Evolutionary conservation across 2,888 invertebrate genomes (phyloP), one percentile per base, ranked within the genome.

Genomic region (Torymus auratus): DNA sequence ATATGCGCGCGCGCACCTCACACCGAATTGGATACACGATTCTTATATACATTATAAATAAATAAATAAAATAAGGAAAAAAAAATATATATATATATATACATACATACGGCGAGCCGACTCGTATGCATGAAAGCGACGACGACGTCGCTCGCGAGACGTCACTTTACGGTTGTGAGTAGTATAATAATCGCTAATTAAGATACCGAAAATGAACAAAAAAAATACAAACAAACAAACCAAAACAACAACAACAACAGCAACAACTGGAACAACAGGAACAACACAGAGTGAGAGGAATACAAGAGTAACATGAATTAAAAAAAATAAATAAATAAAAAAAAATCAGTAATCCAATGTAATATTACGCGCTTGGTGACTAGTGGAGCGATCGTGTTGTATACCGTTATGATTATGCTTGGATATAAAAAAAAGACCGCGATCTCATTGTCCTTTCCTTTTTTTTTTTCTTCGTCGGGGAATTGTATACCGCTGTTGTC

Each of bases 161-260:
- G 82, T 80, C 80, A 81, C 82, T 83, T 78, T 75, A 83, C 78
- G 82, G 82, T 83, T 83, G 82, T 83, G 82, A 83, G 80, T 80
- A 80, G 80, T 70, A 73, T 82, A 41, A 58, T 77, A 82, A 82
- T 75, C 69, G 76, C 80, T 71, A 71, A 67, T 72, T 61, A 76
- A 56, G 64, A 62, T 56, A 41, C 41, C 41, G 7, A 41, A 41
- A 7, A 41, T 41, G 41, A 41, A 41, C 7, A 41, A 41, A 28
- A 28, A 28, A 28, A 28, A 28, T 28, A 28, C 3, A 28, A 28
- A 28, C 4, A 28, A 28, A 28, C 28, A 28, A 28, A 28, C 28
- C n/a, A n/a, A n/a, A 28, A 5, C 7, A 28, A 28, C 28, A 28
- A 28, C 28, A 28, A 28, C 1, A 28, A 28, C 28, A 28, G 3